phyloP scores from a whole-genome alignment of 2,797 vertebrate genomes.

The Pachyuromys duprasi region DNA sequence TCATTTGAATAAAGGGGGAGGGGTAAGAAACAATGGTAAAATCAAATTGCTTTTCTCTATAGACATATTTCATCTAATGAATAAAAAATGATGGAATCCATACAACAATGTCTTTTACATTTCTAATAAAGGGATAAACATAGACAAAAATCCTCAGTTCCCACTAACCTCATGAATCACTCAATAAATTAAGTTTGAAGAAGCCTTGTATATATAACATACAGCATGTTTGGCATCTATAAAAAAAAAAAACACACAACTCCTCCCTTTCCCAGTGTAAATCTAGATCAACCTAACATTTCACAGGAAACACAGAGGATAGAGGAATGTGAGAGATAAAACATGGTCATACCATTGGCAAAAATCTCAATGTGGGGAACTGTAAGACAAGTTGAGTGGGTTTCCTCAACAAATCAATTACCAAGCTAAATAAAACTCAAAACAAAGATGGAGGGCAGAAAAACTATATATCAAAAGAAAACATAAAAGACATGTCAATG shows the following conservation, averaged over 20 bases:
- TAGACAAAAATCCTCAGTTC: not conserved
- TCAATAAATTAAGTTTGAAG: not conserved
- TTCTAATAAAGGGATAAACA: conserved; percentile 52
- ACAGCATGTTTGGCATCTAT: not conserved
- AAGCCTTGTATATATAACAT: not conserved
- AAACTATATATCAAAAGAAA: conserved; percentile 38
- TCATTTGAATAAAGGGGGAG: not conserved
- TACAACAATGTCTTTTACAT: not conserved
- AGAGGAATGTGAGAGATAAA: conserved; percentile 32
- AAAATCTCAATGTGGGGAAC: not conserved
- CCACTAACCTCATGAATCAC: not conserved
- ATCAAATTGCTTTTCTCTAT: not conserved
- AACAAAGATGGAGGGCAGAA: not conserved
- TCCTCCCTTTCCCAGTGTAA: not conserved
- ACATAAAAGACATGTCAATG: not conserved
- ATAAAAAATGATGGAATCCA: not conserved
- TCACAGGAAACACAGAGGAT: not conserved
- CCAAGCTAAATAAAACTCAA: not conserved
- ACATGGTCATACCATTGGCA: not conserved
- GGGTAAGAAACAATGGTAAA: not conserved
- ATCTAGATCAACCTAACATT: conserved; percentile 13
- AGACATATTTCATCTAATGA: not conserved
- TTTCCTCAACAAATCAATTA: conserved; percentile 17
- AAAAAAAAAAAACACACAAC: not conserved
- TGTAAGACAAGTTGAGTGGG: not conserved